Base-by-base conservation (phyloP, 2,888 invertebrate species). In the Hermodice carunculata region DNA sequence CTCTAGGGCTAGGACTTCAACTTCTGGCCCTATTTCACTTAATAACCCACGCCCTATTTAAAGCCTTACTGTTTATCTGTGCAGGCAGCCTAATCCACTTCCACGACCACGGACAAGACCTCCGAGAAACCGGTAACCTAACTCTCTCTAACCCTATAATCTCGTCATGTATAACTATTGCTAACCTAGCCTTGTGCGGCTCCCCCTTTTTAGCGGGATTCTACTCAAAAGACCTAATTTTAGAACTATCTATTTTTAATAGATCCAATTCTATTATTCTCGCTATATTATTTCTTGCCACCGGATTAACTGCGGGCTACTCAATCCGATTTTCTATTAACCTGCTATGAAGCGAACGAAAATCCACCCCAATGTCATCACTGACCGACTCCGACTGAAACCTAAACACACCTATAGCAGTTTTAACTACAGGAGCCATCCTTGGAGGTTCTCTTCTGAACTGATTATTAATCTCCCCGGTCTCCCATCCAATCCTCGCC, bases 41-140 rank as follows among this genome's bases (percentile, higher is more conserved):
- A 81, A 86, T 92, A 81, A 90, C 88, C 71, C 91, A 92, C 89
- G 92, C 92, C 67, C 88, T 92, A 86, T 92, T 92, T 91, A 92
- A 92, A 71, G 91, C 92, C 75, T 88, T 91, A 85, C 88, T 92
- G 84, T 92, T 92, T 89, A 88, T 92, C 79, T 91, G 91, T 88
- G 90, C 91, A 0, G 92, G 92, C 0, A 86, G 88, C 57, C 87
- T 92, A 86, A 92, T 92, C 89, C 91, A 91, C 88, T 88, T 87
- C 82, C 88, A 89, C 82, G 84, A 81, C 75, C 88, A 90, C 87
- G 87, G 80, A 78, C 92, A 92, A 83, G 91, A 92, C 90, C 90
- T 91, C 88, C 91, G 91, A n/a, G 48, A 57, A 37, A 60, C 80
- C 59, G 75, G 73, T 0, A 67, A 67, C 14, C 31, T 78, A 31